Evolutionary conservation across 1,140 invertebrate genomes (phyloP), one percentile per base, ranked within the genome.

Genomic region (Danaus plexippus): DNA sequence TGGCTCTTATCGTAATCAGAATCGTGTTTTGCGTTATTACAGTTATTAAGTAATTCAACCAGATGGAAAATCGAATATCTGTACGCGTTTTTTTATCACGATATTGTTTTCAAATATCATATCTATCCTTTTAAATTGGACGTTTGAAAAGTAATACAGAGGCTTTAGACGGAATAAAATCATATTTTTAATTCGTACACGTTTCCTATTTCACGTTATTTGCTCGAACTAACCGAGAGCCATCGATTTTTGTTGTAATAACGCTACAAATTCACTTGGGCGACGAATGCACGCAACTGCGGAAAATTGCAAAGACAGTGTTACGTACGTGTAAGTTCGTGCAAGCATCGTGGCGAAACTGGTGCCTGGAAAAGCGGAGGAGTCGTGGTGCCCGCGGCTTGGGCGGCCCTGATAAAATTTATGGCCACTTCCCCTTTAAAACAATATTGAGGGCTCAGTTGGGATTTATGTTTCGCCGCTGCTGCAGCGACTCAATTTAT

Each of bases 361-460:
- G 22, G 22, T 32, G 22, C 5, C 22, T 32, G 22, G 22, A 32
- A 32, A 53, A 60, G 61, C 54, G 55, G 58, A 52, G 66, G 64
- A 66, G 66, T 50, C 64, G 61, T 51, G 64, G 63, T 66, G 69
- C 68, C 64, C 69, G 59, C 68, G 70, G 72, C 77, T 58, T 84
- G 80, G 75, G 71, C 78, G 75, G 73, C 73, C 83, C 80, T 85
- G 86, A 88, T 88, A 87, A 87, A 87, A 86, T 87, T 87, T 88
- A 88, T 88, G 85, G 87, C 80, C 77, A 87, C 84, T 87, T 86
- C 85, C 85, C 85, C 85, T 87, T 87, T 87, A 85, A 85, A 83
- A 85, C 80, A 86, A 86, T 87, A 87, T 85, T 85, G 85, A 83
- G 82, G 82, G 80, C 85, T 87, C 84, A 87, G 82, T 85, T 87